phyloP scores from a whole-genome alignment of 64 coral and sea anemone species.

The Pocillopora verrucosa region DNA sequence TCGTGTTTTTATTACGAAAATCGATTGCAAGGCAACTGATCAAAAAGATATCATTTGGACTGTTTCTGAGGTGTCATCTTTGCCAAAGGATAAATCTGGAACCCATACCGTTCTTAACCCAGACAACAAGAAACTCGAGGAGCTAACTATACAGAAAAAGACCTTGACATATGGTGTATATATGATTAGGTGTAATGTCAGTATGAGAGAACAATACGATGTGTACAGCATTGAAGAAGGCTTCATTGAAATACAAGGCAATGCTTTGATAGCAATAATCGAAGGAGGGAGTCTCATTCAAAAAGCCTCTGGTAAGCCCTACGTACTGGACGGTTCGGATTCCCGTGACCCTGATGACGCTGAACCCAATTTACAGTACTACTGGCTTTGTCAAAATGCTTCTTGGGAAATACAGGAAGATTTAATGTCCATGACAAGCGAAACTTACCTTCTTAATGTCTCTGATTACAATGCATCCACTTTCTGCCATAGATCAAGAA shows the following conservation, averaged over 20 bases:
- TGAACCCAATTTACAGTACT: neutral
- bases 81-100: neutral
- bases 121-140: conserved; percentile 4
- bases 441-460: neutral
- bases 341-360: conserved; percentile 15
- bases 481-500: neutral
- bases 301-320: neutral
- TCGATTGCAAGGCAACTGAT: conserved; percentile 26
- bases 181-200: conserved; percentile 6
- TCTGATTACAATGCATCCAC: neutral
- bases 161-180: conserved; percentile 36
- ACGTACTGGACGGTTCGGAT: conserved; percentile 5
- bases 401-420: neutral
- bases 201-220: conserved; percentile 7
- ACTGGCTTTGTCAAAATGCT: conserved; percentile 32
- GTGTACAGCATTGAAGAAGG: conserved; percentile 1
- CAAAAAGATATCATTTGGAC: conserved; percentile 19
- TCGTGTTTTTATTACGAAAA: neutral
- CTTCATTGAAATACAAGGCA: conserved; percentile 18
- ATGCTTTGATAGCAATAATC: conserved; percentile 8
- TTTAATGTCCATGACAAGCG: neutral
- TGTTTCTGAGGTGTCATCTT: neutral
- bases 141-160: neutral
- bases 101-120: neutral
- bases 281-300: conserved; percentile 14